Percentiles rank a stretch among this genome's conserved stretches.
These are phyloP conservation scores for Protaetia brevitarsis DNA, from an alignment of 1,140 invertebrate species.

Conservation along the genomic window DNA sequence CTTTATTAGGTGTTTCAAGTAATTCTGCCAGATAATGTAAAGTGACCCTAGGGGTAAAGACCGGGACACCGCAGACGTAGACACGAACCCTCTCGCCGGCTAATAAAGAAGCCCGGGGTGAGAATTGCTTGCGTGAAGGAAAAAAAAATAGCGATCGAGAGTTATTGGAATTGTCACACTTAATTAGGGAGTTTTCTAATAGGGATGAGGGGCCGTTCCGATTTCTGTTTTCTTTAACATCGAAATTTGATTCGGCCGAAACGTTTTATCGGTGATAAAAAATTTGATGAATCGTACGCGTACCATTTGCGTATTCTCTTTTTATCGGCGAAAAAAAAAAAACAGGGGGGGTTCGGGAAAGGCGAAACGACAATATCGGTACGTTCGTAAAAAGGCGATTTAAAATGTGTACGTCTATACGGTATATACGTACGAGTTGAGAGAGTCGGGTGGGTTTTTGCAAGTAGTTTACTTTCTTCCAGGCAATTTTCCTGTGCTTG, in stretches of 20 bases:
- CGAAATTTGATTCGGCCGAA: too few species aligned
- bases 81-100: not conserved
- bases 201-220: too few species aligned
- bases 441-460: slow-evolving; percentile 15
- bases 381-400: not conserved
- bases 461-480: slow-evolving; percentile 37
- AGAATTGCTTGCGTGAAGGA: not conserved
- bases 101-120: slow-evolving; percentile 2
- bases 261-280: too few species aligned
- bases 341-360: too few species aligned
- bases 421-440: not conserved
- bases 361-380: too few species aligned
- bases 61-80: not conserved
- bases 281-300: too few species aligned
- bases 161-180: not conserved
- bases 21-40: slow-evolving; percentile 1
- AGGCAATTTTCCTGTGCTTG: slow-evolving; percentile 35
- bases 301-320: too few species aligned
- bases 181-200: not conserved
- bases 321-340: too few species aligned
- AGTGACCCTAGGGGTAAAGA: not conserved
- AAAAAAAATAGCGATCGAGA: slow-evolving; percentile 1
- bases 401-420: not conserved
- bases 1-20: slow-evolving; percentile 7
- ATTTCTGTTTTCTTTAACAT: too few species aligned